Evolutionary conservation across 1,140 invertebrate genomes (phyloP).

Genomic region (Phymorhynchus buccinoides): DNA sequence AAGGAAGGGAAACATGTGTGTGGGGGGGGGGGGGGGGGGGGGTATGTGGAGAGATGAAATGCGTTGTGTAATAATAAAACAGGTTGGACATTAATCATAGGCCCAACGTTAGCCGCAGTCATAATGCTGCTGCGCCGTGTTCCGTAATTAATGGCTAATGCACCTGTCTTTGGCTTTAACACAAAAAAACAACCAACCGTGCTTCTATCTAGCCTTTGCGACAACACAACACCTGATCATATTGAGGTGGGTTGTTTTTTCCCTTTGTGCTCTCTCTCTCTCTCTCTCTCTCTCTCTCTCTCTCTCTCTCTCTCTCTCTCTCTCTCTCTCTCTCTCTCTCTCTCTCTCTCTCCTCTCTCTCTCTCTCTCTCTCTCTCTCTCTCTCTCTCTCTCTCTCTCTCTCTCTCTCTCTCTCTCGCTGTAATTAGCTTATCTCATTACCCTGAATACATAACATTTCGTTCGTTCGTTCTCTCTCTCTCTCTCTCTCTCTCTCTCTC

Average conservation of each 20-base stretch:
- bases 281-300: conserved; percentile 22
- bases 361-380: background rate
- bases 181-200: background rate
- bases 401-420: too few species aligned
- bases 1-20: too few species aligned
- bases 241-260: background rate
- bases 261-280: background rate
- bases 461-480: background rate
- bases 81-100: background rate
- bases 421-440: too few species aligned
- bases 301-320: conserved; percentile 26
- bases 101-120: background rate
- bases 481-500: background rate
- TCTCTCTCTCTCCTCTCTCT: background rate
- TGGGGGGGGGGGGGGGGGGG: too few species aligned
- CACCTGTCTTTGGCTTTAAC: background rate
- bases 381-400: background rate
- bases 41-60: background rate
- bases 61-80: background rate
- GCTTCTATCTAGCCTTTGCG: background rate
- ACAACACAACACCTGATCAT: background rate
- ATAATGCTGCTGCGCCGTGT: background rate
- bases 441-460: too few species aligned
- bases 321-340: conserved; percentile 13
- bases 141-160: background rate